Evolutionary conservation across 2,113 vertebrate genomes (phyloP).

Genomic region (Danio rerio): GRCz12tu NC_133199.1:15806501-15807000

Average conservation of each 20-base stretch:
- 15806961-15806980: too few relatives aligned
- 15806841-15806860: neutral
- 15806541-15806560: conserved; percentile 50
- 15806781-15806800: neutral
- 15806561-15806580: conserved; percentile 57
- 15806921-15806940: too few relatives aligned
- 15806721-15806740: neutral
- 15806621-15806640: conserved; percentile 43
- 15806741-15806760: neutral
- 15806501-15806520: conserved; percentile 3
- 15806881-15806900: neutral
- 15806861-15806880: neutral
- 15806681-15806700: neutral
- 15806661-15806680: conserved; percentile 29
- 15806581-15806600: conserved; percentile 52
- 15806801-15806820: neutral
- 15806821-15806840: neutral
- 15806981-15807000: too few relatives aligned
- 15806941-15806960: too few relatives aligned
- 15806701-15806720: neutral
- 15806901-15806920: neutral
- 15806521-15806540: conserved; percentile 47
- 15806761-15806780: neutral
- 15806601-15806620: conserved; percentile 44
- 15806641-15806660: conserved; percentile 22